These are phyloP conservation scores for Tragopan temminckii DNA, from an alignment of 2,797 vertebrate genomes.

Conservation along the genomic window DNA sequence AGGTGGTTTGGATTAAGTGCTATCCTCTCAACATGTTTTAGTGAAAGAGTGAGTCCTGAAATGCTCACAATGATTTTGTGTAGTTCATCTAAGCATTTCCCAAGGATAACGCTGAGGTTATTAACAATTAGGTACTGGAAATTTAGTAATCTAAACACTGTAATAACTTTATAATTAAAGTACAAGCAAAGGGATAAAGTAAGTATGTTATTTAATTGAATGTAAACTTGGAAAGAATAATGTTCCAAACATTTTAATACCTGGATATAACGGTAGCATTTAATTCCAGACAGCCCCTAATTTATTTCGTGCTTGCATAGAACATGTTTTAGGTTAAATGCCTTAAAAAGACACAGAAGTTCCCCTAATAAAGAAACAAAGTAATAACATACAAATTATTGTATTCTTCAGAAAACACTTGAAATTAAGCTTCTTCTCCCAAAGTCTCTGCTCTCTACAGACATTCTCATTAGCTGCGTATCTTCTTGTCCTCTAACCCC, in stretches of 20 bases:
- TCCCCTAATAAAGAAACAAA: not conserved
- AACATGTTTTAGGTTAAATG: not conserved
- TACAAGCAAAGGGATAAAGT: not conserved
- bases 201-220: not conserved
- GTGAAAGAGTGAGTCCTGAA: not conserved
- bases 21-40: not conserved
- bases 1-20: not conserved
- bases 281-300: not conserved
- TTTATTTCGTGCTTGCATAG: not conserved
- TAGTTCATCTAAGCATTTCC: not conserved
- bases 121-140: not conserved
- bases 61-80: not conserved
- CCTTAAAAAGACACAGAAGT: not conserved
- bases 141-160: not conserved
- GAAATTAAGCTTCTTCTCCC: not conserved
- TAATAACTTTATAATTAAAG: slow-evolving; percentile 14
- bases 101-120: not conserved
- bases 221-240: not conserved
- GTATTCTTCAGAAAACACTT: not conserved
- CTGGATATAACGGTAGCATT: not conserved
- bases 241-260: not conserved
- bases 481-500: not conserved
- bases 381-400: not conserved
- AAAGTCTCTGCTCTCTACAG: not conserved
- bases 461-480: not conserved